A percentile compares a stretch with the other conserved stretches of the same genome.
Evolutionary conservation across 2,888 invertebrate genomes (phyloP).

Genomic region (Standfussiana lucernea): DNA sequence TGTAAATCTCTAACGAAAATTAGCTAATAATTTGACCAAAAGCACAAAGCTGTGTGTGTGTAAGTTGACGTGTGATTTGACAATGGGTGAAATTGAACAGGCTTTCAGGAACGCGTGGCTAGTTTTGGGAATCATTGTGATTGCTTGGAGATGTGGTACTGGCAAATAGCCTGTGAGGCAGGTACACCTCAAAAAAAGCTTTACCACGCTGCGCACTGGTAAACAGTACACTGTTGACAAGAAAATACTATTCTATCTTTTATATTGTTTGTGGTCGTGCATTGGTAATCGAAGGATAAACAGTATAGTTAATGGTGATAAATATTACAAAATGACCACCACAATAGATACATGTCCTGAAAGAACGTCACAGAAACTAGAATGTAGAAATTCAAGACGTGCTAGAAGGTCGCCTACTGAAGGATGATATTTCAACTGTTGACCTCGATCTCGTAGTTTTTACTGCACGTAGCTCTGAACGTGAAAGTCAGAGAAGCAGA

Average conservation of each 20-base stretch:
- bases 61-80: background rate
- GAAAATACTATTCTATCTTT: background rate
- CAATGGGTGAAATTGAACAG: constrained; percentile 10
- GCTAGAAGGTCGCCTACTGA: constrained; percentile 16
- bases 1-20: too few species aligned
- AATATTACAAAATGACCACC: background rate
- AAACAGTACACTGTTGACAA: too few species aligned
- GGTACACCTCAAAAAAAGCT: too few species aligned
- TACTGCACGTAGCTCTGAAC: constrained; percentile 41
- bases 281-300: background rate
- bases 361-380: constrained; percentile 9
- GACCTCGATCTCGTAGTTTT: constrained; percentile 54
- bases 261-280: background rate
- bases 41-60: too few species aligned
- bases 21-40: too few species aligned
- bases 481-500: constrained; percentile 47
- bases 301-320: background rate
- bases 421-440: constrained; percentile 48
- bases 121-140: constrained; percentile 14
- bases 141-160: constrained; percentile 9
- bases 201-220: too few species aligned
- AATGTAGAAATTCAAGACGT: constrained; percentile 19
- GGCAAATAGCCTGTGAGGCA: background rate
- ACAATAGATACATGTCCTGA: background rate
- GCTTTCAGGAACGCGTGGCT: background rate